Percentiles rank a stretch among this genome's conserved stretches.
These are phyloP conservation scores for Tachysurus fulvidraco DNA, from an alignment of 2,113 vertebrate species.

Conservation along the genomic window DNA sequence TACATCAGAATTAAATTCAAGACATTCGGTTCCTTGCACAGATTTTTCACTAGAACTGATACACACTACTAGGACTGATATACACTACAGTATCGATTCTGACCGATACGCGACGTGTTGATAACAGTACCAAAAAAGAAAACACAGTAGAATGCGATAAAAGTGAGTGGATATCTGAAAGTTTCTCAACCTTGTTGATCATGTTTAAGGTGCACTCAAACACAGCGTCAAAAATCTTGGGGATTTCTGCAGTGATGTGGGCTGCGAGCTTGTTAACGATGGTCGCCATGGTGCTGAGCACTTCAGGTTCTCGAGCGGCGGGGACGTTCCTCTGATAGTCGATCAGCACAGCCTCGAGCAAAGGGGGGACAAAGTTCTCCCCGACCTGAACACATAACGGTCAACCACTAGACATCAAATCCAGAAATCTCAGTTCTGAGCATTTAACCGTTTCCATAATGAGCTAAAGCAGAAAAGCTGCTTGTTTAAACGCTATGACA, in stretches of 20 bases:
- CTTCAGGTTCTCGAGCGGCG: slow-evolving; percentile 91
- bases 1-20: not conserved
- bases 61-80: too few relatives aligned
- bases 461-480: not conserved
- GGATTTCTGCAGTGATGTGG: slow-evolving; percentile 94
- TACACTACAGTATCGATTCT: not conserved
- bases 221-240: slow-evolving; percentile 96
- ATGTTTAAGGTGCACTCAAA: slow-evolving; percentile 97
- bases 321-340: slow-evolving; percentile 96
- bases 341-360: slow-evolving; percentile 93
- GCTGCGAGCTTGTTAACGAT: slow-evolving; percentile 93
- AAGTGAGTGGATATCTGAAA: not conserved
- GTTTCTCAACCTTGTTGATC: slow-evolving; percentile 88
- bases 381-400: slow-evolving; percentile 75
- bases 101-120: not conserved
- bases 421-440: not conserved
- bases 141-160: not conserved
- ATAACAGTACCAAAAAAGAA: not conserved
- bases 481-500: not conserved
- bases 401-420: not conserved
- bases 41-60: too few relatives aligned
- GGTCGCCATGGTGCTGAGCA: slow-evolving; percentile 95
- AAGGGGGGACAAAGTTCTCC: slow-evolving; percentile 94
- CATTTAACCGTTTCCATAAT: too few relatives aligned
- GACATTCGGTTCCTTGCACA: too few relatives aligned